Base-by-base conservation (phyloP, 1,140 invertebrate genomes). In the Bombyx mandarina region DNA sequence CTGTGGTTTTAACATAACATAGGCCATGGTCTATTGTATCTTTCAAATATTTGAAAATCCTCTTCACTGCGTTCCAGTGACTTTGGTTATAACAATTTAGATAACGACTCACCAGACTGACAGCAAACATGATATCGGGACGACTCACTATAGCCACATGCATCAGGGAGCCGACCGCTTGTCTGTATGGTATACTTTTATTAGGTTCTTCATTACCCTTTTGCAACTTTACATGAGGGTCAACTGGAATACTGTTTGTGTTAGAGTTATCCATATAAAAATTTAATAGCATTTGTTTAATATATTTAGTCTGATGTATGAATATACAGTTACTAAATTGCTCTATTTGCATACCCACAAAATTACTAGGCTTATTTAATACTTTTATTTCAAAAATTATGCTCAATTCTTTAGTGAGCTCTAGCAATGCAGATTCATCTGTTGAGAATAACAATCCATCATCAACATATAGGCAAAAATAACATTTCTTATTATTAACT, bases 391-490 rank as follows among this genome's bases (percentile, higher is more conserved):
- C 55, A 53, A 68, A 65, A 26, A 45, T 58, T 22, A 9, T 57
- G 66, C 35, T 56, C 54, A 64, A 69, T 60, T 65, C 71, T 71
- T 63, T 49, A 7, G n/a, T 71, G 59, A 62, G 64, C 45, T 61
- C 72, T 68, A 52, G 56, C 62, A 52, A 46, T n/a, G 61, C 60
- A 1, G 62, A 22, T 48, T 66, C 12, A 42, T 56, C 53, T 9
- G 6, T 56, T 7, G 66, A 66, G 35, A 75, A 61, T 22, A 85
- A 50, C 0, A 88, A 53, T n/a, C 80, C 82, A 73, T 89, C 88
- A 70, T 90, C 88, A 8, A 89, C 86, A 77, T 89, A 89, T 4
- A 89, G 65, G 8, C 71, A 73, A 1, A 89, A 48, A 43, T 83
- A 67, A 2, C 82, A 61, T 60, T 69, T 69, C 18, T 54, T 46